Conservation (phyloP, 2,888 invertebrate genomes). For the Xanthorhoe spadicearia region DNA sequence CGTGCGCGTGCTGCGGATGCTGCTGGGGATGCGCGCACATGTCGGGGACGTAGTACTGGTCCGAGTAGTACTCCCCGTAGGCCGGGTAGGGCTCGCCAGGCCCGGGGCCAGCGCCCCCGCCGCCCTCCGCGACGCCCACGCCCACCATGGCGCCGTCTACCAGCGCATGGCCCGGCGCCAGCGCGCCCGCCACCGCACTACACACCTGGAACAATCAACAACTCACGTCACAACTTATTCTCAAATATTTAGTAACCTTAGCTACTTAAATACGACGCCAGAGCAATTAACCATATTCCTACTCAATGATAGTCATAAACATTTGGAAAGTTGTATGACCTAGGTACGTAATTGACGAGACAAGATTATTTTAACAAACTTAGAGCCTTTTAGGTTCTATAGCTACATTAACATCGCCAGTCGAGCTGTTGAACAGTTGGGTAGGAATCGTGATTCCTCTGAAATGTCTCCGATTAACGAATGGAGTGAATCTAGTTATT, state of each 20-base stretch:
- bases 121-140: slow-evolving; percentile 80
- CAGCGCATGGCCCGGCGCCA: slow-evolving; percentile 72
- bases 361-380: too few species aligned
- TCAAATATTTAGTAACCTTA: too few species aligned
- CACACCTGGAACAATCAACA: slow-evolving; percentile 62
- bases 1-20: slow-evolving; percentile 86
- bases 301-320: not conserved
- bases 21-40: slow-evolving; percentile 86
- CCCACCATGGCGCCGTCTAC: slow-evolving; percentile 77
- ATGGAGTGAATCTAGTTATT: slow-evolving; percentile 18
- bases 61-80: slow-evolving; percentile 86
- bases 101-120: slow-evolving; percentile 64
- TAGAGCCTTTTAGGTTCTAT: not conserved
- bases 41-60: slow-evolving; percentile 85
- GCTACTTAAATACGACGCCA: not conserved
- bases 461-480: not conserved
- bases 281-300: not conserved
- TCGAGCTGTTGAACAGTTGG: not conserved
- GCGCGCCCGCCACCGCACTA: slow-evolving; percentile 63
- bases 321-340: too few species aligned
- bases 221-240: not conserved
- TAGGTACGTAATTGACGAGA: too few species aligned
- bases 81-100: slow-evolving; percentile 72
- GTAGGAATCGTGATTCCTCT: not conserved
- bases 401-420: not conserved